These are phyloP conservation scores for Epicauta chinensis DNA, from an alignment of 1,140 invertebrate genomes.

Conservation along the genomic window DNA sequence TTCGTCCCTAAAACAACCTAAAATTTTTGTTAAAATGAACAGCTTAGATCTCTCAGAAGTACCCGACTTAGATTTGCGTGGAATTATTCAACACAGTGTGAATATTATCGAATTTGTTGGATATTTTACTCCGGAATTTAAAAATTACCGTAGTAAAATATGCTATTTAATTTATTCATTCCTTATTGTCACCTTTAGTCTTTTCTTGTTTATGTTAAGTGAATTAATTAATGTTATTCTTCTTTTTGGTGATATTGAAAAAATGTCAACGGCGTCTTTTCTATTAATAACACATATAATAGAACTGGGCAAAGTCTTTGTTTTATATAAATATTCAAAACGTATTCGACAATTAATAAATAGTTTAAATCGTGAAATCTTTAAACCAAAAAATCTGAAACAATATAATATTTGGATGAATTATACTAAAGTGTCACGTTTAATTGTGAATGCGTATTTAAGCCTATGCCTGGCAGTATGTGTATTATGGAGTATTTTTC, in stretches of 20 bases:
- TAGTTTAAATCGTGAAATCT: conserved; percentile 4
- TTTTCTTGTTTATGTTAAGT: conserved; percentile 1
- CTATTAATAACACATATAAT: conserved; percentile 15
- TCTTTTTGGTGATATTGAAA: conserved; percentile 8
- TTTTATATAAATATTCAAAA: no score
- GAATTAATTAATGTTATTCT: conserved; percentile 12
- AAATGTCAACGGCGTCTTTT: conserved; percentile 15
- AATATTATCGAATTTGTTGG: conserved; percentile 5
- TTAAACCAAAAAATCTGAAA: conserved; percentile 10
- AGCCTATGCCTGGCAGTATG: conserved; percentile 4
- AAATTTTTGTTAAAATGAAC: no score
- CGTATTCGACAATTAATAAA: no score
- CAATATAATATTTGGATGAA: conserved; percentile 5
- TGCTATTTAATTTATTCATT: conserved; percentile 1
- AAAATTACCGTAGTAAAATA: background rate
- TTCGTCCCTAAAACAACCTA: no score
- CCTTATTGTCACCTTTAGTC: conserved; percentile 2
- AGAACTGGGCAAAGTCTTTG: background rate
- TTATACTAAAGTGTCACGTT: conserved; percentile 5
- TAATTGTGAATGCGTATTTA: background rate
- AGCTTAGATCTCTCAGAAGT: no score
- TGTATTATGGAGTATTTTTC: conserved; percentile 27
- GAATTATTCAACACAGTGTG: background rate
- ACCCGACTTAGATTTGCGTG: conserved; percentile 1
- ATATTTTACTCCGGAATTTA: conserved; percentile 1